A percentile compares a stretch with the other conserved stretches of the same genome.
phyloP scores from a whole-genome alignment of 2,797 vertebrate species.

The Paguma larvata region DNA sequence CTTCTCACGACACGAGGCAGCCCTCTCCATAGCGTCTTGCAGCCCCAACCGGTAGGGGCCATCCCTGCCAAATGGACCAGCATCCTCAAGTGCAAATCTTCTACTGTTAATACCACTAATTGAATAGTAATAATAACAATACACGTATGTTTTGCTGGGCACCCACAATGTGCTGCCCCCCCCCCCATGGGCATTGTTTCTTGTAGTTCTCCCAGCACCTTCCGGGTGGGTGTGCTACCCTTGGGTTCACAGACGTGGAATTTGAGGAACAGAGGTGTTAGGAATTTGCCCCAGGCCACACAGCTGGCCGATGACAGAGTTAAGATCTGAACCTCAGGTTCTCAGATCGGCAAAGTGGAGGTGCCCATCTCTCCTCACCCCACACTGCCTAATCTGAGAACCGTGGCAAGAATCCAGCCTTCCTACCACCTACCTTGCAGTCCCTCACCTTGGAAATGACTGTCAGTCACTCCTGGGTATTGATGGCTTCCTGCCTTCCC shows the following conservation, averaged over 20 bases:
- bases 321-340: background rate
- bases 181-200: background rate
- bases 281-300: background rate
- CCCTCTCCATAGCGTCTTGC: no score
- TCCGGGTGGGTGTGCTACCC: no score
- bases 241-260: background rate
- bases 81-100: background rate
- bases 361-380: rapidly evolving
- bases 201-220: background rate
- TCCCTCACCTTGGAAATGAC: background rate
- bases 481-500: constrained; percentile 44
- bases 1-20: background rate
- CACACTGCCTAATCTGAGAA: background rate
- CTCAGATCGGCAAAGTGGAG: background rate
- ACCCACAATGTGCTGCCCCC: background rate
- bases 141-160: background rate
- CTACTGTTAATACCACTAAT: background rate
- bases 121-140: background rate
- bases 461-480: constrained; percentile 30
- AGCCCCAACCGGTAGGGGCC: no score
- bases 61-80: rapidly evolving
- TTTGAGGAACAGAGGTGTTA: background rate
- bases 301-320: background rate
- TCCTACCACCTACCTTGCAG: background rate
- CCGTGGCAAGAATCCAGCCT: background rate